Base-by-base conservation (phyloP, 2,888 invertebrate genomes). In the Agonopterix alstromeriana region DNA sequence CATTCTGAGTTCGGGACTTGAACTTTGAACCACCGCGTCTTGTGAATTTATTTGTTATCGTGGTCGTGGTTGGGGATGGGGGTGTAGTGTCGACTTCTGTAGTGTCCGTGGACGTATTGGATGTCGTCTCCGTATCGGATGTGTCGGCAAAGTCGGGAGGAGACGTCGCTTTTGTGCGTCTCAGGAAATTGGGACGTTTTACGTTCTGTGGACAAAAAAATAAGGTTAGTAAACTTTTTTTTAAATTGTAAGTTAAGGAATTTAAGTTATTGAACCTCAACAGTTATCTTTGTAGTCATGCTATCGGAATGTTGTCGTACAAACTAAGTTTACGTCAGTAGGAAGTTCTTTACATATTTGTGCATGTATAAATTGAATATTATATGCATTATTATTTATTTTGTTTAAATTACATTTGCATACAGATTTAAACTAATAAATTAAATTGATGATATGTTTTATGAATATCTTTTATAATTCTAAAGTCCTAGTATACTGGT, bases 161-260 rank as follows among this genome's bases (percentile, higher is more conserved):
- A 1, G 79, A 65, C 1, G 86, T 82, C 27, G 84, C 75, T 65
- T 84, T 85, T 49, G 83, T 87, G 53, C 87, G 85, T 1, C 85
- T 78, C 49, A 75, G 73, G 80, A 87, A 85, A 55, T 68, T 70
- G 47, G 60, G 63, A 36, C 72, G 68, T 53, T 75, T 81, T 46
- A 64, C 57, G 45, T 64, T 64, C 87, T 87, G 82, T 50, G 60
- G 70, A 66, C 38, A 35, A 44, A 12, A 36, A 12, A 35, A 36
- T 3, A 42, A n/a, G 36, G 36, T 36, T 45, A 45, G 36, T 45
- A 17, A 3, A 36, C 9, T 45, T 44, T 45, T 38, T 38, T 38
- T n/a, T n/a, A 10, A 5, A 38, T 38, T n/a, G 38, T n/a, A 8
- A n/a, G 38, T n/a, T 10, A 38, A n/a, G n/a, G n/a, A 38, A n/a